Evolutionary conservation across 2,797 vertebrate genomes (phyloP).

Genomic region (Anabas testudineus): DNA sequence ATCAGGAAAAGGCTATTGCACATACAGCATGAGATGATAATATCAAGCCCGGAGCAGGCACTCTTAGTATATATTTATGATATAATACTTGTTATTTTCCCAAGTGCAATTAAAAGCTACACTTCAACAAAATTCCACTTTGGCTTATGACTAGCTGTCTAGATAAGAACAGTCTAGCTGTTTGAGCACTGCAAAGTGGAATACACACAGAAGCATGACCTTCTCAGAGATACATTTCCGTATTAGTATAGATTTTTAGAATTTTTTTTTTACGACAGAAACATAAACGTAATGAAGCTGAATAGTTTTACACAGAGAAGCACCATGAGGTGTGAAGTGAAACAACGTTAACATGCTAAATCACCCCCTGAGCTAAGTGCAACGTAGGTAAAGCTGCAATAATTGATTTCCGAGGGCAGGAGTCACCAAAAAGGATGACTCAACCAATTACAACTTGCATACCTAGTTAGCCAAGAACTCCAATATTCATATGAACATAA

Average conservation of each 20-base stretch:
- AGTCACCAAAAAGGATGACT: not conserved
- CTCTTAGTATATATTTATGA: conserved; percentile 36
- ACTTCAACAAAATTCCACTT: conserved; percentile 21
- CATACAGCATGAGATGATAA: conserved; percentile 66
- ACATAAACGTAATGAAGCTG: no score
- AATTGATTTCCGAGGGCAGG: conserved; percentile 28
- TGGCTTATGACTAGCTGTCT: not conserved
- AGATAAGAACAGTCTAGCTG: not conserved
- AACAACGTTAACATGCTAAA: conserved; percentile 2
- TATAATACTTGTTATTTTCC: conserved; percentile 21
- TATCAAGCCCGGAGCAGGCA: conserved; percentile 62
- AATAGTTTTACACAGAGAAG: not conserved
- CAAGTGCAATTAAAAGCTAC: conserved; percentile 17
- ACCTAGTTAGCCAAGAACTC: not conserved
- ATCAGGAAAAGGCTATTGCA: conserved; percentile 59
- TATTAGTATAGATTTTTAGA: not conserved
- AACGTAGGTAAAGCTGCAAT: conserved; percentile 19
- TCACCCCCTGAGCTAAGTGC: conserved; percentile 25
- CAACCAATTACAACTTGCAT: not conserved
- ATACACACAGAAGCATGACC: conserved; percentile 1
- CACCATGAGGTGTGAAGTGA: conserved; percentile 14
- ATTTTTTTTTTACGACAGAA: not conserved
- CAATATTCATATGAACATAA: not conserved
- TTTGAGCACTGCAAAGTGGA: conserved; percentile 3
- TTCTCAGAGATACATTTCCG: not conserved